Evolutionary conservation across 1,140 invertebrate genomes (phyloP).

Genomic region (Drosophila trapezifrons): DNA sequence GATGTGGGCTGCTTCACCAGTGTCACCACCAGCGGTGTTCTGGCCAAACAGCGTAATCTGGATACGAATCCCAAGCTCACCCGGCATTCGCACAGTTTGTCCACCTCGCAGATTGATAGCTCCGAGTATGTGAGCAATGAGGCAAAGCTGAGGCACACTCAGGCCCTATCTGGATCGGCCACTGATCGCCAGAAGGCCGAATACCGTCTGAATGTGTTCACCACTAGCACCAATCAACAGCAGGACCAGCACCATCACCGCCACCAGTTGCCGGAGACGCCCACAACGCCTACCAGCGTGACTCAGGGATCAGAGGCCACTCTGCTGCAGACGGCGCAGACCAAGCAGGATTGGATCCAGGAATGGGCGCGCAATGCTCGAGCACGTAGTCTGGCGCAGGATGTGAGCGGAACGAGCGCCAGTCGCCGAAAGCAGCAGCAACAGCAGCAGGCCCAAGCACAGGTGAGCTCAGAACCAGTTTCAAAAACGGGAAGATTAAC

Average conservation of each 20-base stretch:
- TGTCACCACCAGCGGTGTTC: constrained; percentile 86
- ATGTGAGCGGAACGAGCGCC: constrained; percentile 62
- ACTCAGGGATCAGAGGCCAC: constrained; percentile 61
- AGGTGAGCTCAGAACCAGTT: constrained; percentile 46
- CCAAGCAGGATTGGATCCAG: constrained; percentile 84
- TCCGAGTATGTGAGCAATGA: constrained; percentile 85
- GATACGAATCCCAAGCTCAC: constrained; percentile 75
- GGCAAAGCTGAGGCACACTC: constrained; percentile 67
- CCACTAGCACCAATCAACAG: constrained; percentile 58
- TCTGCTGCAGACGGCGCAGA: constrained; percentile 75
- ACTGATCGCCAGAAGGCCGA: constrained; percentile 83
- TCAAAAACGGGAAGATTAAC: neutral
- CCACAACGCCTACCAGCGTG: constrained; percentile 59
- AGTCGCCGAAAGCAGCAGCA: constrained; percentile 60
- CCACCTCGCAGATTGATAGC: constrained; percentile 87
- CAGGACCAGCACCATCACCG: constrained; percentile 10
- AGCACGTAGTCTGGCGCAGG: constrained; percentile 74
- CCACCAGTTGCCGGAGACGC: constrained; percentile 72
- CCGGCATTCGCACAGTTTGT: constrained; percentile 85
- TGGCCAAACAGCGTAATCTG: constrained; percentile 84
- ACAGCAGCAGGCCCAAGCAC: constrained; percentile 52
- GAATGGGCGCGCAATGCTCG: constrained; percentile 83
- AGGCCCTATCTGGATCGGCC: constrained; percentile 62
- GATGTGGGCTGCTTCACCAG: constrained; percentile 86
- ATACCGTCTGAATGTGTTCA: constrained; percentile 82